phyloP scores from a whole-genome alignment of 2,888 invertebrate genomes.

The Nineta flava region DNA sequence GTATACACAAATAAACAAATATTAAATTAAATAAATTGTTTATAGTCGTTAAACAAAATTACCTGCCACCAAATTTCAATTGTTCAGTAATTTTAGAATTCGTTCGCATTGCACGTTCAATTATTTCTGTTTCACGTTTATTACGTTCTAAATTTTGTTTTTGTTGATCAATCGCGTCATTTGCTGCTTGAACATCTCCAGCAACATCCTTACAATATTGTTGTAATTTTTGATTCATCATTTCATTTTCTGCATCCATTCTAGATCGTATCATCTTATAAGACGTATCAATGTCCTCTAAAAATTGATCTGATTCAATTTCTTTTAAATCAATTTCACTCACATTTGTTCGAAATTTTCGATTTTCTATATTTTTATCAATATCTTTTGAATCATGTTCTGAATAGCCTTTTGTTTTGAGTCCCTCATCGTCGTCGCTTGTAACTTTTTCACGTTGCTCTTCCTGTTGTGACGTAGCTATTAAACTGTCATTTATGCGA shows the following conservation, averaged over 20 bases:
- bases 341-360: no score
- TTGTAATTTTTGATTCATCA: not conserved
- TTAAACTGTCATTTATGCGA: not conserved
- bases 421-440: not conserved
- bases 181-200: conserved; percentile 18
- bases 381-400: not conserved
- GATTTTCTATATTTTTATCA: not conserved
- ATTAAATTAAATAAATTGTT: no score
- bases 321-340: not conserved
- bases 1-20: no score
- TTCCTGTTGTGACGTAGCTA: not conserved
- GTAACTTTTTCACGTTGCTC: not conserved
- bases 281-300: conserved; percentile 1
- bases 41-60: no score
- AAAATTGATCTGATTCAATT: not conserved
- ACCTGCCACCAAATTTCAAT: conserved; percentile 2
- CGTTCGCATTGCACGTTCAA: conserved; percentile 31
- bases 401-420: not conserved
- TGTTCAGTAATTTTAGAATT: conserved; percentile 6
- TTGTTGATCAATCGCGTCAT: conserved; percentile 30
- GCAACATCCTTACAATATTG: conserved; percentile 19
- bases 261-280: not conserved
- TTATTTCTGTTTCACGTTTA: conserved; percentile 30
- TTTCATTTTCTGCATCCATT: not conserved
- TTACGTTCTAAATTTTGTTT: conserved; percentile 31